A percentile compares a stretch with the other conserved stretches of the same genome.
phyloP scores from a whole-genome alignment of 53 echinoderm and acorn worm genomes.

The Zoroaster sp. region DNA sequence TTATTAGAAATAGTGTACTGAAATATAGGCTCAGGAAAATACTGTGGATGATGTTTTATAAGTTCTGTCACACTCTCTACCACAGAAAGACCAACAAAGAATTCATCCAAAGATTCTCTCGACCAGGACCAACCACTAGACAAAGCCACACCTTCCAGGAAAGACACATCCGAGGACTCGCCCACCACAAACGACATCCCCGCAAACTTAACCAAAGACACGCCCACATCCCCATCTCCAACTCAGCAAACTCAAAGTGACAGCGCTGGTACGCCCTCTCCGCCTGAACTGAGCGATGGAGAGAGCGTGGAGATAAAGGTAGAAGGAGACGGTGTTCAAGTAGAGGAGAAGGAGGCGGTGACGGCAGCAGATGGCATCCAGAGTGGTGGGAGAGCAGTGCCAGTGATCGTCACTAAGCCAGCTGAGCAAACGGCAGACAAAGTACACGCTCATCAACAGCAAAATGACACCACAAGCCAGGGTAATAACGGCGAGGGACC shows the following conservation, averaged over 20 bases:
- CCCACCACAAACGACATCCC: neutral
- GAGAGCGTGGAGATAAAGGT: neutral
- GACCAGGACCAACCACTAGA: neutral
- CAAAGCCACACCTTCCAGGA: neutral
- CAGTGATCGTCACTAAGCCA: neutral
- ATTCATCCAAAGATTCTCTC: neutral
- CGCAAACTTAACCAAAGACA: neutral
- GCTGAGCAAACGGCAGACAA: neutral
- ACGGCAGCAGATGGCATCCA: neutral
- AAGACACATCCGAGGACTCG: neutral
- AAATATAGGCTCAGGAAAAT: too few relatives aligned
- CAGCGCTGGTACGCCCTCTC: neutral
- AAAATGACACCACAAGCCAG: neutral
- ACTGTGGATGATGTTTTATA: too few relatives aligned
- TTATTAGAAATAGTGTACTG: too few relatives aligned
- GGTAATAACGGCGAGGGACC: neutral
- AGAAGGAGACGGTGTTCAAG: neutral
- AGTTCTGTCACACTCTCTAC: neutral
- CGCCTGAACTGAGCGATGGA: neutral
- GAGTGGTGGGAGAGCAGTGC: neutral
- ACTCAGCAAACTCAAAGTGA: neutral
- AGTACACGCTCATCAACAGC: too few relatives aligned
- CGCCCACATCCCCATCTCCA: neutral
- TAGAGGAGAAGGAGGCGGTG: slow-evolving; percentile 4
- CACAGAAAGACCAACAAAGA: neutral